Evolutionary conservation across 35 echinoderm and acorn worm genomes (phyloP).

Genomic region (Nesometra sesokonis): DNA sequence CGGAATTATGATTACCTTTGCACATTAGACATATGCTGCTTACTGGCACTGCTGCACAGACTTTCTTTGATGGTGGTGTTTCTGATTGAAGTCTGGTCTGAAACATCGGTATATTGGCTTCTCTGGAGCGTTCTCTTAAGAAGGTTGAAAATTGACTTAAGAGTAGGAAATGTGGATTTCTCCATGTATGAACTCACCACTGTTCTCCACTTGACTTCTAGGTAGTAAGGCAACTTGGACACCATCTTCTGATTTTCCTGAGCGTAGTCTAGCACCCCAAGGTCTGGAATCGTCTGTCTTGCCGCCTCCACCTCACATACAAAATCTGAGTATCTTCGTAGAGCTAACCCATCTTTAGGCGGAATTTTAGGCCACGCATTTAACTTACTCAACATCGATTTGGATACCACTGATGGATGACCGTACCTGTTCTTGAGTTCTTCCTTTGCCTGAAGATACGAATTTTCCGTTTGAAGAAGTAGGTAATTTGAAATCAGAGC

Average conservation of each 20-base stretch:
- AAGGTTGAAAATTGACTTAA: neutral
- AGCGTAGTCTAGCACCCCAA: neutral
- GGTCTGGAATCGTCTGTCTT: neutral
- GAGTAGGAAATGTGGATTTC: neutral
- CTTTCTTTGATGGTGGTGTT: neutral
- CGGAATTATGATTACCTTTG: neutral
- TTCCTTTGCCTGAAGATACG: constrained; percentile 12
- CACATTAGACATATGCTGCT: neutral
- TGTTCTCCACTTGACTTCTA: neutral
- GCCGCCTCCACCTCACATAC: constrained; percentile 28
- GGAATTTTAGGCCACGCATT: constrained; percentile 41
- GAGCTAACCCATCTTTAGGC: constrained; percentile 21
- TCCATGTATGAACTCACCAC: neutral
- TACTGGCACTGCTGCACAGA: neutral
- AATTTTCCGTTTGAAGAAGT: neutral
- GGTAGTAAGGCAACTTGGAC: neutral
- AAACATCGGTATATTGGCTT: neutral
- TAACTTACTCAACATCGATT: constrained; percentile 44
- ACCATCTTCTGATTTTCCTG: neutral
- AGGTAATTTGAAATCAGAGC: neutral
- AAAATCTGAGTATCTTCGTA: constrained; percentile 52
- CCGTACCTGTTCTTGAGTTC: constrained; percentile 46
- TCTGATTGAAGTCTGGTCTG: neutral
- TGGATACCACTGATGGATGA: constrained; percentile 36
- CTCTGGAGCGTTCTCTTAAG: neutral